Conservation (phyloP, 2,888 invertebrate genomes). For the Agrotis exclamationis region DNA sequence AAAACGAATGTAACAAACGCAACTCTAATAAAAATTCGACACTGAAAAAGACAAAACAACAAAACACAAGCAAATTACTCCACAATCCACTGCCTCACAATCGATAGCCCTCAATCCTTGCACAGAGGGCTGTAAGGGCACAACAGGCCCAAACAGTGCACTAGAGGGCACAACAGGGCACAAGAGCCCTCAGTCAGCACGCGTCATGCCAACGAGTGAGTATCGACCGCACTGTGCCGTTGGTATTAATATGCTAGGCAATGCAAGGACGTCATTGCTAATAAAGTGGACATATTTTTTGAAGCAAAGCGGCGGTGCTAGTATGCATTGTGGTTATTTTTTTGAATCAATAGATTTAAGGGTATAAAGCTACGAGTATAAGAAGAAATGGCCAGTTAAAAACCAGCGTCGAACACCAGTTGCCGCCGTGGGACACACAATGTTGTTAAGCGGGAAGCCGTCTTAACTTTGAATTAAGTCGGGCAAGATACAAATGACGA, state of each 20-base stretch:
- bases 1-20: neutral
- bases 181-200: conserved; percentile 49
- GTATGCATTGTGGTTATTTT: neutral
- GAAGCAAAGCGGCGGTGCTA: neutral
- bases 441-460: too few relatives aligned
- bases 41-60: neutral
- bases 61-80: neutral
- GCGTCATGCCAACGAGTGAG: conserved; percentile 24
- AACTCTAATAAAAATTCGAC: neutral
- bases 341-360: too few relatives aligned
- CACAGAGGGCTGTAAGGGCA: conserved; percentile 58
- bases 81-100: conserved; percentile 16
- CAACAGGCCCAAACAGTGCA: conserved; percentile 53
- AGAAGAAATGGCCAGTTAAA: too few relatives aligned
- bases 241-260: conserved; percentile 42
- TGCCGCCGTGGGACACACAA: too few relatives aligned
- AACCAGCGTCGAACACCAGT: too few relatives aligned
- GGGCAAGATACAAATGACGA: too few relatives aligned
- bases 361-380: too few relatives aligned
- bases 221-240: conserved; percentile 47
- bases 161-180: conserved; percentile 51
- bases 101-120: conserved; percentile 33
- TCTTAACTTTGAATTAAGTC: too few relatives aligned
- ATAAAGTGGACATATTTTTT: neutral
- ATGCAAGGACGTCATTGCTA: conserved; percentile 30